Conservation (phyloP, 2,888 invertebrate genomes). For the Clusia tigrina region DNA sequence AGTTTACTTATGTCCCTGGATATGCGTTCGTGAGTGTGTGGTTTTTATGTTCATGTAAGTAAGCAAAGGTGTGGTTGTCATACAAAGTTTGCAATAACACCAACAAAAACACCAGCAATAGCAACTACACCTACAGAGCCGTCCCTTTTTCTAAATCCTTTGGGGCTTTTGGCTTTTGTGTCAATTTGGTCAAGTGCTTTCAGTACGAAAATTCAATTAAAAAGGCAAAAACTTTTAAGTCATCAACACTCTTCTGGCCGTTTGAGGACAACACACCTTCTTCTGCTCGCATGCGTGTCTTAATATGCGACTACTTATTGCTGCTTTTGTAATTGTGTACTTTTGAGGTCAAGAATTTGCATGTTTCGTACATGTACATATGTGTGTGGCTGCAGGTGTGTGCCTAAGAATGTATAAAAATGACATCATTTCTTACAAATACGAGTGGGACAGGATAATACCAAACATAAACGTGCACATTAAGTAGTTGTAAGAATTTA, state of each 20-base stretch:
- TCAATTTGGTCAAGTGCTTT: slow-evolving; percentile 52
- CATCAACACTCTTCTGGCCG: slow-evolving; percentile 17
- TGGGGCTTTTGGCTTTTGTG: slow-evolving; percentile 45
- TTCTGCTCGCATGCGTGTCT: not conserved
- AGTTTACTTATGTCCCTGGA: slow-evolving; percentile 38
- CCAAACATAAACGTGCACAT: too few species aligned
- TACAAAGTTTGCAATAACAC: not conserved
- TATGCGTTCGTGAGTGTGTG: slow-evolving; percentile 14
- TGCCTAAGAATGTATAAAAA: too few species aligned
- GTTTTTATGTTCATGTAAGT: slow-evolving; percentile 32
- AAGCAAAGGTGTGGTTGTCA: slow-evolving; percentile 53
- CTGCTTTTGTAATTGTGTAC: not conserved
- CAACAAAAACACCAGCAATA: not conserved
- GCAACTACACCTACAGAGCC: not conserved
- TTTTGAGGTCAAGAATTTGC: slow-evolving; percentile 54
- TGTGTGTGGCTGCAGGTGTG: too few species aligned
- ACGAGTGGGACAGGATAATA: too few species aligned
- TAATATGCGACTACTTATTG: slow-evolving; percentile 33
- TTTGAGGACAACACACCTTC: not conserved
- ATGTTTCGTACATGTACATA: too few species aligned
- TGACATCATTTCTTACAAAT: too few species aligned
- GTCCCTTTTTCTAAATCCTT: slow-evolving; percentile 38
- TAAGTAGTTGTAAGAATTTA: too few species aligned
- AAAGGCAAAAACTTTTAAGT: slow-evolving; percentile 27
- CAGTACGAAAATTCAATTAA: slow-evolving; percentile 32